These are phyloP conservation scores for Euspilapteryx auroguttella DNA, from an alignment of 2,888 invertebrate genomes.

Conservation along the genomic window DNA sequence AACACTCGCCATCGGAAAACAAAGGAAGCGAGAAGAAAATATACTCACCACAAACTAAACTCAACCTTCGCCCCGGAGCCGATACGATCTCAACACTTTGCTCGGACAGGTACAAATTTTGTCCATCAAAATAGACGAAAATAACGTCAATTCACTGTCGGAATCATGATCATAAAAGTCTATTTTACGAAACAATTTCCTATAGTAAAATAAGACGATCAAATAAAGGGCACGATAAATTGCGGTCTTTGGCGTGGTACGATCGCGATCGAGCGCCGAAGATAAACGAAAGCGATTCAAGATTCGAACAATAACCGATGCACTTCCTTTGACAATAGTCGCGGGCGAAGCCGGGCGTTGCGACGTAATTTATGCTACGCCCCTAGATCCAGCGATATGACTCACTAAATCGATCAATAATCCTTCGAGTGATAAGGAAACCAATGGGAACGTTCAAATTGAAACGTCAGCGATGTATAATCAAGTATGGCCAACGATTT, in stretches of 20 bases:
- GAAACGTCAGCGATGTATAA: slow-evolving; percentile 38
- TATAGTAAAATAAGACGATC: slow-evolving; percentile 34
- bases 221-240: slow-evolving; percentile 39
- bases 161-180: too few species aligned
- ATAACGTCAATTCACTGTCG: too few species aligned
- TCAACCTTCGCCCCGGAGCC: too few species aligned
- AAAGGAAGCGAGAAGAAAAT: too few species aligned
- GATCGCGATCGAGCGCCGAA: slow-evolving; percentile 25
- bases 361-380: slow-evolving; percentile 33
- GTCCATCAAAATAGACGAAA: too few species aligned
- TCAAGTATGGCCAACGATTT: slow-evolving; percentile 18
- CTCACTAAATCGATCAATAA: slow-evolving; percentile 45
- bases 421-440: slow-evolving; percentile 38
- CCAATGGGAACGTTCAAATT: slow-evolving; percentile 33
- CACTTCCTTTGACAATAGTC: slow-evolving; percentile 51
- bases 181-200: slow-evolving; percentile 29
- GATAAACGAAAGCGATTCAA: slow-evolving; percentile 41
- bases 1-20: too few species aligned
- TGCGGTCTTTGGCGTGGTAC: slow-evolving; percentile 23
- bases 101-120: too few species aligned
- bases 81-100: too few species aligned
- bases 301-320: slow-evolving; percentile 52
- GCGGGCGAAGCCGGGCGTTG: slow-evolving; percentile 16
- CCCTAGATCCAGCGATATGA: slow-evolving; percentile 37
- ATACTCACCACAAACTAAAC: too few species aligned